Evolutionary conservation across 2,113 vertebrate species (phyloP).

Genomic region (Campylomormyrus numenius): DNA sequence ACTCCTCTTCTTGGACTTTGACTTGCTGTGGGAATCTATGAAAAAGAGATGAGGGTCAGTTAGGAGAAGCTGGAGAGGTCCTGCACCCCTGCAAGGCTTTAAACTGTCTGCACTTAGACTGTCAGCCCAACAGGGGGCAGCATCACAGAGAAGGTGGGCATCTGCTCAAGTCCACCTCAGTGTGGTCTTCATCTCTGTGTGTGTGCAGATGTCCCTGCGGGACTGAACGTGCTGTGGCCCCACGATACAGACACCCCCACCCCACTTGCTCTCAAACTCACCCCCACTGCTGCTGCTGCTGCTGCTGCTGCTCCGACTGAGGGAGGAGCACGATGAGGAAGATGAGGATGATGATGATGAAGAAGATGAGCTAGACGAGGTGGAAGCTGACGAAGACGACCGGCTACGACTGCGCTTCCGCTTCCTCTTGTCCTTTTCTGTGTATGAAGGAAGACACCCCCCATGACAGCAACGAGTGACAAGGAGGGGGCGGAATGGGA

Average conservation of each 20-base stretch:
- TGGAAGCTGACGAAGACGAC: constrained; percentile 48
- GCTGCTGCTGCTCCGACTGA: constrained; percentile 51
- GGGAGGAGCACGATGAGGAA: constrained; percentile 47
- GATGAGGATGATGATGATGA: constrained; percentile 51
- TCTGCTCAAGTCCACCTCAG: neutral
- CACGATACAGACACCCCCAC: neutral
- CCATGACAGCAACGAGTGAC: neutral
- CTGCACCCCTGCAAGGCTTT: neutral
- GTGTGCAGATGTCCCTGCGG: neutral
- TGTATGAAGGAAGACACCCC: neutral
- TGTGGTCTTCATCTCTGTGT: neutral
- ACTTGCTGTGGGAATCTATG: constrained; percentile 64
- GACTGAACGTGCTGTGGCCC: neutral
- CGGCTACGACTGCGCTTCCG: constrained; percentile 67
- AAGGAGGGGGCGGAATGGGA: neutral
- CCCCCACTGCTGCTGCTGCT: constrained; percentile 60
- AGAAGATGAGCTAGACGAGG: constrained; percentile 43
- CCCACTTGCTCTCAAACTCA: constrained; percentile 32
- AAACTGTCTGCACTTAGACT: neutral
- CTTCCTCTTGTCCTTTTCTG: constrained; percentile 67
- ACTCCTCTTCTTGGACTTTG: constrained; percentile 75
- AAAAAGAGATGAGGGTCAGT: neutral
- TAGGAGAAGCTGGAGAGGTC: neutral
- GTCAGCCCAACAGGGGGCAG: neutral
- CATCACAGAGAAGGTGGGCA: neutral